Percentiles rank a stretch among this genome's conserved stretches.
Conservation (phyloP, 2,797 vertebrate genomes). For the Dallia pectoralis region DNA sequence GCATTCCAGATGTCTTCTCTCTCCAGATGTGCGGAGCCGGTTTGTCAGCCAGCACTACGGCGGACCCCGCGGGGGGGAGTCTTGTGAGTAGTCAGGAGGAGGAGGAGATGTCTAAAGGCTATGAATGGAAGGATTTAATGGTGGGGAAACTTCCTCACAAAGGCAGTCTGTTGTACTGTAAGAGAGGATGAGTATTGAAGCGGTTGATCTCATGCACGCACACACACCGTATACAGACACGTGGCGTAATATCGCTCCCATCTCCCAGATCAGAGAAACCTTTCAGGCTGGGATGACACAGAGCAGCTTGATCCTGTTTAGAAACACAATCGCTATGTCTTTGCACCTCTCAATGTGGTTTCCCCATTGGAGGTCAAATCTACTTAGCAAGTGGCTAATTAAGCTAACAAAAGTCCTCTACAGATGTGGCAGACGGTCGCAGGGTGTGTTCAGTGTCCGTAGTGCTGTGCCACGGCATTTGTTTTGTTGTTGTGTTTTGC, state of each 20-base stretch:
- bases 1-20: conserved; percentile 90
- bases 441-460: conserved; percentile 19
- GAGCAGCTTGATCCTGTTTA: conserved; percentile 34
- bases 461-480: conserved; percentile 8
- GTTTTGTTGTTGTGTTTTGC: neutral
- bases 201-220: neutral
- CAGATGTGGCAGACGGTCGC: conserved; percentile 63
- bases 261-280: conserved; percentile 28
- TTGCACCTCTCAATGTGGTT: conserved; percentile 25
- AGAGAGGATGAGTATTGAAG: neutral
- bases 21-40: conserved; percentile 97
- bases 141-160: conserved; percentile 16
- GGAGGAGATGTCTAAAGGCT: conserved; percentile 14
- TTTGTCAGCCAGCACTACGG: conserved; percentile 71
- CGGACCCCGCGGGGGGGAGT: conserved; percentile 84
- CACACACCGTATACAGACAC: neutral
- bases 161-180: conserved; percentile 2
- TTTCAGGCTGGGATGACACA: conserved; percentile 35
- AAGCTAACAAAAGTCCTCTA: conserved; percentile 64
- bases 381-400: conserved; percentile 64
- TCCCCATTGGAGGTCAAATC: conserved; percentile 34
- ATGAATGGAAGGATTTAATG: conserved; percentile 8
- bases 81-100: conserved; percentile 80
- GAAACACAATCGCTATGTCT: conserved; percentile 41
- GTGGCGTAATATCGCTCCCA: conserved; percentile 7